Evolutionary conservation across 2,113 vertebrate species (phyloP).

Genomic region (Mormoops blainvillei): DNA sequence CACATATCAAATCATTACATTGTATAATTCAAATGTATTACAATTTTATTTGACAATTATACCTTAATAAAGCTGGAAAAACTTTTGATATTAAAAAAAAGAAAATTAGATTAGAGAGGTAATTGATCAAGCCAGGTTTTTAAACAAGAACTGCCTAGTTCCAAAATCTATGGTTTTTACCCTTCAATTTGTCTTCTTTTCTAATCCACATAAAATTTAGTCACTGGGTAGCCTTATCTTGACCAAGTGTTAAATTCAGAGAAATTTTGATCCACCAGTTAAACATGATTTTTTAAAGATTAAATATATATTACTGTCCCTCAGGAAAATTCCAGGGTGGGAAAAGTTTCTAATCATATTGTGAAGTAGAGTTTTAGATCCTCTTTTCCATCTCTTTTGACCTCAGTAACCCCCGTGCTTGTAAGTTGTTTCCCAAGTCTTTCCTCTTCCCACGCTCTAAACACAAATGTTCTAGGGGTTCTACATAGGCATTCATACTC

Average conservation of each 20-base stretch:
- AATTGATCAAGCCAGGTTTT: background rate
- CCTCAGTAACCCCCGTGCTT: background rate
- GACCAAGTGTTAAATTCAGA: background rate
- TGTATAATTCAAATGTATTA: background rate
- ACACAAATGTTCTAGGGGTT: background rate
- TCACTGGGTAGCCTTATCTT: conserved; percentile 21
- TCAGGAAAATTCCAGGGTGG: background rate
- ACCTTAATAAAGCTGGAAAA: background rate
- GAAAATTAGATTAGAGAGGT: background rate
- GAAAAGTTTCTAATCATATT: background rate
- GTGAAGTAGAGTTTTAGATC: background rate
- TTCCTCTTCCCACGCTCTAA: background rate
- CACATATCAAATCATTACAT: background rate
- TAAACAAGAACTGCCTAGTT: background rate
- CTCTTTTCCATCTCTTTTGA: background rate
- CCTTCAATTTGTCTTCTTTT: conserved; percentile 23
- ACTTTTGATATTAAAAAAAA: background rate
- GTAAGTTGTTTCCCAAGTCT: background rate
- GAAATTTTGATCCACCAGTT: conserved; percentile 1
- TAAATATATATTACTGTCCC: background rate
- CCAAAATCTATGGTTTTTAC: conserved; percentile 22
- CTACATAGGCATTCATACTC: background rate
- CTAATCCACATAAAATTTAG: background rate
- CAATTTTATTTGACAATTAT: background rate
- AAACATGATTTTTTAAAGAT: conserved; percentile 25